Evolutionary conservation across 2,797 vertebrate genomes (phyloP), one percentile per base, ranked within the genome.

Genomic region (Siniperca obscura): DNA sequence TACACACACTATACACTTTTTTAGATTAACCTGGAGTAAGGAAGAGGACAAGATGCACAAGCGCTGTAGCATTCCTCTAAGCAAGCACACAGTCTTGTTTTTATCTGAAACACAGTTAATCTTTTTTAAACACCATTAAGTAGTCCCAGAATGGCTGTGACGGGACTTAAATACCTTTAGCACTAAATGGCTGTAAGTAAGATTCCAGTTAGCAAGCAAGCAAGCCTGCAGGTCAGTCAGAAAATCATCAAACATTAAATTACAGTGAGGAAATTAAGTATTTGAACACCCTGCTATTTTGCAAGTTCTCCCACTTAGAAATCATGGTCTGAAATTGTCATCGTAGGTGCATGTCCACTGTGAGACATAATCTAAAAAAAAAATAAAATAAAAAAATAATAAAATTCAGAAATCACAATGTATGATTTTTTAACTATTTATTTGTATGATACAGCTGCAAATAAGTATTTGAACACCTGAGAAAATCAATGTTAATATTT

Each of bases 151-250:
- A 25, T 21, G 36, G 14, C 44, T 48, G 3, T 8, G 7, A 59
- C 3, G 34, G 38, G 40, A 70, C 21, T 66, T 22, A 21, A 62
- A 21, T 13, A 42, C 1, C 21, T 50, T 48, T 3, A 19, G 7
- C 4, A 30, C 9, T n/a, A 19, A 78, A 50, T 42, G 10, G 34
- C 42, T 81, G 34, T 36, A 36, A 48, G 46, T 52, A 48, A 64
- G 56, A 62, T 44, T 3, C 3, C 42, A 61, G 22, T 22, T 44
- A 11, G 69, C 30, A 34, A 36, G 57, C 10, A 17, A 44, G 42
- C 53, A 44, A 70, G 65, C 5, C 7, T 50, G 48, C 56, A 67
- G 19, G 59, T 69, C n/a, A 76, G 59, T 25, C 22, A 50, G n/a
- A 44, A 69, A 77, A 59, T 53, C 30, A 53, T 36, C 19, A 76